A percentile compares a stretch with the other conserved stretches of the same genome.
Conservation (phyloP, 2,888 invertebrate species). For the Colostygia pectinataria region DNA sequence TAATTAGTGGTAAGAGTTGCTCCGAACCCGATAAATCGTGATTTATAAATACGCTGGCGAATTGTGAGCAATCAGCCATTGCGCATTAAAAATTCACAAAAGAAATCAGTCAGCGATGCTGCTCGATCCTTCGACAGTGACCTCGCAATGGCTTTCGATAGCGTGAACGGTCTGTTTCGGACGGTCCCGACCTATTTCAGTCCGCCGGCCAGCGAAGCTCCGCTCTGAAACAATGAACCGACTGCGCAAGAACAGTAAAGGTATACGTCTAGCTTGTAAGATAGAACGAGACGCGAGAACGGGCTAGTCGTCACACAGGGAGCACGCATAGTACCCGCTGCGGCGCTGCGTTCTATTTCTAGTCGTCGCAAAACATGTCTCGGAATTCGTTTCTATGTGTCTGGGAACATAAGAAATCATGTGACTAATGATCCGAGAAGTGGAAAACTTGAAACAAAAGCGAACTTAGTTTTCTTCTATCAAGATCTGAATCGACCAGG, state of each 20-base stretch:
- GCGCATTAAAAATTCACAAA: slow-evolving; percentile 38
- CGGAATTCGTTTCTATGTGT: slow-evolving; percentile 81
- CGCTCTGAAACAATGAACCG: slow-evolving; percentile 78
- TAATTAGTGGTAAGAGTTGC: slow-evolving; percentile 46
- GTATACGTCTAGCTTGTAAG: slow-evolving; percentile 60
- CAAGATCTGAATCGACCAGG: slow-evolving; percentile 8
- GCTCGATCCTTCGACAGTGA: slow-evolving; percentile 72
- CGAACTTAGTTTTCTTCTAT: slow-evolving; percentile 27
- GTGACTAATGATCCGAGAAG: slow-evolving; percentile 72
- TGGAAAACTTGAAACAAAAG: slow-evolving; percentile 14
- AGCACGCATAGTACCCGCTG: slow-evolving; percentile 77
- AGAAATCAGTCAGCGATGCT: slow-evolving; percentile 48
- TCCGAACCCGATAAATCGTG: slow-evolving; percentile 36
- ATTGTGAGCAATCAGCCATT: slow-evolving; percentile 39
- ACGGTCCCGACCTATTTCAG: slow-evolving; percentile 81
- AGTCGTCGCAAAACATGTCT: slow-evolving; percentile 81
- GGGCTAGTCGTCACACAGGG: slow-evolving; percentile 70
- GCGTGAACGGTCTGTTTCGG: slow-evolving; percentile 74
- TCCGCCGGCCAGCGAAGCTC: slow-evolving; percentile 71
- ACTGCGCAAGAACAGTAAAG: slow-evolving; percentile 69
- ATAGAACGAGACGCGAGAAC: slow-evolving; percentile 63
- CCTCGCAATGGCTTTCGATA: slow-evolving; percentile 77
- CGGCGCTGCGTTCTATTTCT: slow-evolving; percentile 80
- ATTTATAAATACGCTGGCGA: slow-evolving; percentile 37
- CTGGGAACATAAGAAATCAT: slow-evolving; percentile 79